Evolutionary conservation across 2,113 vertebrate species (phyloP).

Genomic region (Ellobius talpinus): DNA sequence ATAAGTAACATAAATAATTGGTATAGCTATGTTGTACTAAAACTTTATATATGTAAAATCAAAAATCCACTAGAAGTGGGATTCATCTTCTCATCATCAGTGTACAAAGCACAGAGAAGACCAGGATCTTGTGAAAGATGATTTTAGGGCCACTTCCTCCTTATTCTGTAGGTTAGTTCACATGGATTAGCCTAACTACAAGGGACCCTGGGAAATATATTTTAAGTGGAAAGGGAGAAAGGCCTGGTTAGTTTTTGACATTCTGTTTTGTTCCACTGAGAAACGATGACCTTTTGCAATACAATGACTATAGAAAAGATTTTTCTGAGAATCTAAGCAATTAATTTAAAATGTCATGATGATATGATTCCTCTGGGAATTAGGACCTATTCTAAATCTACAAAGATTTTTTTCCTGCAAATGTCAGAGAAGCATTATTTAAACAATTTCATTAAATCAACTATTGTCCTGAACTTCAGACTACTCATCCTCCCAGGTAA

Average conservation of each 20-base stretch:
- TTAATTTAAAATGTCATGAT: slow-evolving; percentile 3
- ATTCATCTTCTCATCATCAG: background rate
- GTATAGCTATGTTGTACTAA: background rate
- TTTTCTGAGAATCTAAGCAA: slow-evolving; percentile 30
- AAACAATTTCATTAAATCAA: slow-evolving; percentile 11
- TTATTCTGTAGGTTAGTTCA: background rate
- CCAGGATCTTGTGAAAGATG: background rate
- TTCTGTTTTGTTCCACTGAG: background rate
- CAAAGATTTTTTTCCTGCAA: slow-evolving; percentile 2
- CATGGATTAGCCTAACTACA: background rate
- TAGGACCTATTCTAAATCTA: background rate
- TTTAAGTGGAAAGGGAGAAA: background rate
- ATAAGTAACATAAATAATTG: background rate
- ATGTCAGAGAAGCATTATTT: slow-evolving; percentile 38
- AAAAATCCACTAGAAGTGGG: background rate
- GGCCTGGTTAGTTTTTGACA: background rate
- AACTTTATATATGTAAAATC: slow-evolving; percentile 8
- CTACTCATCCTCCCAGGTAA: background rate
- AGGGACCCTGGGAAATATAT: background rate
- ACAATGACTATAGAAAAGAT: background rate
- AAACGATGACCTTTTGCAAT: background rate
- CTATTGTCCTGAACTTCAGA: background rate
- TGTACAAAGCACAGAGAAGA: background rate
- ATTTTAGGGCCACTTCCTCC: background rate
- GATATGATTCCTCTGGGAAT: background rate